Base-by-base conservation (phyloP, 2,797 vertebrate species). In the Onychomys arenicola region DNA sequence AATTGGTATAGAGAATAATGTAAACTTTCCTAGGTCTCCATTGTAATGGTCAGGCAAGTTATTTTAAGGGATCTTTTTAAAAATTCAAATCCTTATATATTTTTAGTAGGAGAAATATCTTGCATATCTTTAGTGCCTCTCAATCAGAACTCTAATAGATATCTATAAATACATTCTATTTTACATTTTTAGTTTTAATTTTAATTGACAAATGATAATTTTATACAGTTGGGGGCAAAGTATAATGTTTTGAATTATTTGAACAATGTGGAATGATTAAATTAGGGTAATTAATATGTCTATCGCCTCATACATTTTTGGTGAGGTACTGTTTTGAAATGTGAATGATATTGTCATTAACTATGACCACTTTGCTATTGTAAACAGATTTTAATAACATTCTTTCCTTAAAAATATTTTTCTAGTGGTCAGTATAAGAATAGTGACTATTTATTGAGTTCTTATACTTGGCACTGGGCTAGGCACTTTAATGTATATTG, bases 1-100 rank as follows among this genome's bases (percentile, higher is more conserved):
- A 80, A 43, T 95, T 92, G 82, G 5, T 34, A 40, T 91, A 13
- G 27, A 96, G 63, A 91, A 83, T 80, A 96, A 77, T 52, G 43
- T 55, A 25, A 95, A 46, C 5, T 67, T 85, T 75, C 76, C 8
- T 92, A 52, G 8, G n/a, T 37, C 4, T 34, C 29, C 23, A 34
- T 32, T 89, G 25, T 84, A 92, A 75, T 40, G 69, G 90, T 93
- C 17, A 94, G 67, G 5, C 29, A 6, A 63, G 23, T 84, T 83
- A 65, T 43, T 84, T 63, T 67, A n/a, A 34, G 3, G 11, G 2
- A 85, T 59, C 52, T 61, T 73, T 55, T 37, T 25, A 10, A 23
- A 76, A 67, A 84, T 67, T 3, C 14, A 52, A 89, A 32, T 73
- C 34, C 21, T 75, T 63, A 8, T 52, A 77, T 94, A 8, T 85